Evolutionary conservation across 2,113 vertebrate species (phyloP).

Genomic region (Amblyopsis rosae): DNA sequence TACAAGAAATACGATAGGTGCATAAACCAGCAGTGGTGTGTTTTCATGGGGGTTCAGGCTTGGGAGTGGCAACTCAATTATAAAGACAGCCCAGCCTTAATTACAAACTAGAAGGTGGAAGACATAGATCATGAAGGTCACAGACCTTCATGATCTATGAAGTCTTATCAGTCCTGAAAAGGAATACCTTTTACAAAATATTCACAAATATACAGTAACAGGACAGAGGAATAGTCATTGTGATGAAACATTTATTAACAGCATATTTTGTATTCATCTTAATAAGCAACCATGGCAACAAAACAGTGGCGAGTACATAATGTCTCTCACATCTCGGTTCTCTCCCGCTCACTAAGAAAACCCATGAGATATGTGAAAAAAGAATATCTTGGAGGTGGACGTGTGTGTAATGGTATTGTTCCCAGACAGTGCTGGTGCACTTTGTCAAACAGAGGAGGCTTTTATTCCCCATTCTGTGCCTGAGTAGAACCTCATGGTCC

Average conservation of each 20-base stretch:
- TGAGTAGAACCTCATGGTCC: conserved; percentile 56
- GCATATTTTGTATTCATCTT: background rate
- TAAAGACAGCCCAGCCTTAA: conserved; percentile 61
- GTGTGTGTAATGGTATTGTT: conserved; percentile 69
- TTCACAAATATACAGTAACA: too few species aligned
- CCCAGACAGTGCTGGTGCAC: conserved; percentile 46
- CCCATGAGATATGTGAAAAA: conserved; percentile 33
- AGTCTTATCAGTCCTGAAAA: conserved; percentile 14
- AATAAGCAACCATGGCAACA: conserved; percentile 2
- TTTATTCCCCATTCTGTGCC: conserved; percentile 52
- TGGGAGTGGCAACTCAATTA: conserved; percentile 61
- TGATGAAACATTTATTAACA: background rate
- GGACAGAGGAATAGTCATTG: background rate
- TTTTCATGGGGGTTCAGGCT: conserved; percentile 63
- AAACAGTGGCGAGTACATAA: conserved; percentile 27
- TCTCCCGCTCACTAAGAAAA: conserved; percentile 22
- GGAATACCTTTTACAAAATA: background rate
- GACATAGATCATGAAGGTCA: conserved; percentile 40
- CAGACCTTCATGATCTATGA: background rate
- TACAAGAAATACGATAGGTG: conserved; percentile 69
- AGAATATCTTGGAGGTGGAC: conserved; percentile 55
- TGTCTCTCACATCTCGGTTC: background rate
- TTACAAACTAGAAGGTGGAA: conserved; percentile 66
- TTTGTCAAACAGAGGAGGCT: conserved; percentile 61
- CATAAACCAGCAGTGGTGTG: conserved; percentile 50